Evolutionary conservation across 2,113 vertebrate genomes (phyloP).

Genomic region (Himantopus leucocephalus): DNA sequence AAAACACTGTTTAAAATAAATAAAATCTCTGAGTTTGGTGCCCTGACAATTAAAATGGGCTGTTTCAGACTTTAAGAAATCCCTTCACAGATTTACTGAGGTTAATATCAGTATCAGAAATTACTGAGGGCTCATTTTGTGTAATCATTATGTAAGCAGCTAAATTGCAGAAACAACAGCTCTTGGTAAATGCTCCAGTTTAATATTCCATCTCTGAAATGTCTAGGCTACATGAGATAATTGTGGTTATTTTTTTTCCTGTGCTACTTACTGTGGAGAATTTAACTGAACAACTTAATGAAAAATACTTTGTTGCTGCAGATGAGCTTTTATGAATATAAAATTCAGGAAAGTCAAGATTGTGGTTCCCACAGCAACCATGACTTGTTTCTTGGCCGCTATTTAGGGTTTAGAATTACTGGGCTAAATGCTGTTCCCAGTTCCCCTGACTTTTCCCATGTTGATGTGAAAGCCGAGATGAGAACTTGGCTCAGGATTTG

Average conservation of each 20-base stretch:
- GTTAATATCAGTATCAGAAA: background rate
- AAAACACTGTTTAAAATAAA: background rate
- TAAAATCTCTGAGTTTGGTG: background rate
- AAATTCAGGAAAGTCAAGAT: background rate
- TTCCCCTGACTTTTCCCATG: conserved; percentile 20
- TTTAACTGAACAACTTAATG: background rate
- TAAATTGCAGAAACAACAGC: background rate
- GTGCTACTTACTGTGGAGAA: background rate
- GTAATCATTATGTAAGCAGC: background rate
- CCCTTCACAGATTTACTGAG: background rate
- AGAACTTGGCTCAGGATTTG: conserved; percentile 22
- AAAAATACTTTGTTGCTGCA: background rate
- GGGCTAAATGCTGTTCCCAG: background rate
- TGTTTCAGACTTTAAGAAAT: background rate
- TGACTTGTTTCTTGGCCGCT: background rate
- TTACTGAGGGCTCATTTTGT: background rate
- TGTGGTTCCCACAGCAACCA: conserved; percentile 21
- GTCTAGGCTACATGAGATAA: background rate
- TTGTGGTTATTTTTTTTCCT: background rate
- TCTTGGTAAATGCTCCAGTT: background rate
- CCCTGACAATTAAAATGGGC: background rate
- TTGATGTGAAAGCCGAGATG: background rate
- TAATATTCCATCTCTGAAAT: background rate
- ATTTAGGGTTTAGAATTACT: background rate
- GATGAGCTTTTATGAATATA: background rate